A percentile compares a stretch with the other conserved stretches of the same genome.
These are phyloP conservation scores for Cyanoderma ruficeps DNA, from an alignment of 2,113 vertebrate species.

Conservation along the genomic window DNA sequence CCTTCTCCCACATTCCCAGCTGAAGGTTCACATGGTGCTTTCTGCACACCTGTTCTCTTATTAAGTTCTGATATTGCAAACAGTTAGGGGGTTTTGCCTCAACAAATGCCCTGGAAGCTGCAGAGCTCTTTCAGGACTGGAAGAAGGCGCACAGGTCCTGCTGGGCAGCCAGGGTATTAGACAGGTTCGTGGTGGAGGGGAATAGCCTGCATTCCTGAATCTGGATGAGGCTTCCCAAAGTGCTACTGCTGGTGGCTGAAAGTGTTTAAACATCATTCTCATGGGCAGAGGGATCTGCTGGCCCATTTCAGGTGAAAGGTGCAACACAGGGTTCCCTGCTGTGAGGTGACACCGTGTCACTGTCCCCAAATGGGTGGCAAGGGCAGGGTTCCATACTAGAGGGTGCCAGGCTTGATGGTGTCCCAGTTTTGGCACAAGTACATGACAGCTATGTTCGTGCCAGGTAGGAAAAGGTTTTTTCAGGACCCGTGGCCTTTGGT, in stretches of 20 bases:
- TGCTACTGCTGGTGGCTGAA: neutral
- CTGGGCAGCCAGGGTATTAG: neutral
- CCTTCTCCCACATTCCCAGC: neutral
- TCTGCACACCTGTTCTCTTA: neutral
- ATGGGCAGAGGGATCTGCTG: neutral
- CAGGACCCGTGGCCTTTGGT: neutral
- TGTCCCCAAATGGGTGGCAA: neutral
- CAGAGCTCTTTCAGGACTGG: neutral
- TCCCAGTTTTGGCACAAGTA: neutral
- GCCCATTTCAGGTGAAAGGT: neutral
- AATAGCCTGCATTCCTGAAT: neutral
- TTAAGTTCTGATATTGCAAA: neutral
- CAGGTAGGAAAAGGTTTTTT: neutral
- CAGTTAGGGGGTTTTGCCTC: neutral
- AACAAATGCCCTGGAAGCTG: neutral
- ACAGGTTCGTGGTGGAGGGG: fast-evolving
- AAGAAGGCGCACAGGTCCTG: neutral
- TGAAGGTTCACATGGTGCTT: neutral
- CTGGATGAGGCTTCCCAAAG: neutral
- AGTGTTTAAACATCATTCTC: fast-evolving
- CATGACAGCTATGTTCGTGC: neutral
- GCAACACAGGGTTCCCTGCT: neutral
- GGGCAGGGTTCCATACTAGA: neutral
- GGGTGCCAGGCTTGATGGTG: neutral
- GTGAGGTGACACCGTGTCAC: fast-evolving